A percentile compares a stretch with the other conserved stretches of the same genome.
Conservation (phyloP, 1,140 invertebrate genomes). For the Procambarus clarkii region DNA sequence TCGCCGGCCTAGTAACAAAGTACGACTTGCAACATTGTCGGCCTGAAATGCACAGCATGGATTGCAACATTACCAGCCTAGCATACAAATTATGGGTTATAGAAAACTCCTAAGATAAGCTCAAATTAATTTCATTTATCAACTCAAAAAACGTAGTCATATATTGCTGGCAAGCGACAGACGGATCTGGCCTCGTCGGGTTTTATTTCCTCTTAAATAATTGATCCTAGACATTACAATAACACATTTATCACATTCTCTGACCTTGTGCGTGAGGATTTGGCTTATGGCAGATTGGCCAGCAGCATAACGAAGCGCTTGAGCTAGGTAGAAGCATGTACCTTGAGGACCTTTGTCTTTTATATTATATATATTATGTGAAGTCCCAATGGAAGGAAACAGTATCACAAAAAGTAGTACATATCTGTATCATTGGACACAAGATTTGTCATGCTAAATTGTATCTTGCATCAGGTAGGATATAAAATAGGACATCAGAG, state of each 20-base stretch:
- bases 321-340: neutral
- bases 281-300: conserved; percentile 30
- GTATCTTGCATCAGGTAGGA: neutral
- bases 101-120: neutral
- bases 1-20: no score
- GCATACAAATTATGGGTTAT: no score
- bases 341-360: neutral
- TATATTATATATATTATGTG: conserved; percentile 1
- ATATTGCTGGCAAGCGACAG: conserved; percentile 36
- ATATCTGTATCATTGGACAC: neutral
- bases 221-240: conserved; percentile 57
- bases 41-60: no score
- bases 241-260: conserved; percentile 61
- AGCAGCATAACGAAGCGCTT: conserved; percentile 5
- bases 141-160: conserved; percentile 36
- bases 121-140: conserved; percentile 65
- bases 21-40: no score
- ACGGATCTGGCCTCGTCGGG: conserved; percentile 14
- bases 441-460: neutral
- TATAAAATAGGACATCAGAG: neutral
- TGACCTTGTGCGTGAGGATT: conserved; percentile 39
- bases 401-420: neutral
- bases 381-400: neutral
- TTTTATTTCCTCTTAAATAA: conserved; percentile 31
- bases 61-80: no score